These are phyloP conservation scores for Scartelaos histophorus DNA, from an alignment of 2,113 vertebrate genomes.

Conservation along the genomic window DNA sequence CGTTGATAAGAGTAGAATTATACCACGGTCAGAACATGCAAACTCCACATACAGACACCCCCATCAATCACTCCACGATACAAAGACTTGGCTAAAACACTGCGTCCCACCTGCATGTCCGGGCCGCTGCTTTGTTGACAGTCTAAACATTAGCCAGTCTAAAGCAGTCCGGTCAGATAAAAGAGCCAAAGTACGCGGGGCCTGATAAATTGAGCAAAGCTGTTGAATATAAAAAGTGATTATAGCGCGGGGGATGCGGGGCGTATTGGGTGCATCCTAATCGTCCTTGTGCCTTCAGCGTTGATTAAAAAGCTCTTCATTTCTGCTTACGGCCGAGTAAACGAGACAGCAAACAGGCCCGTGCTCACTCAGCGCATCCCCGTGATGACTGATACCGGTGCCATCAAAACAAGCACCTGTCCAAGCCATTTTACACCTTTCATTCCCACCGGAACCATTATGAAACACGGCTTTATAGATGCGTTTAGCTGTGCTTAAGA, in stretches of 20 bases:
- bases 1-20: too few species aligned
- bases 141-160: not conserved
- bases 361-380: constrained; percentile 44
- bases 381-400: constrained; percentile 52
- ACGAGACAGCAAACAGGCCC: constrained; percentile 53
- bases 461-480: constrained; percentile 22
- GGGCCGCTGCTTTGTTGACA: not conserved
- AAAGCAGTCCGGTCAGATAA: not conserved
- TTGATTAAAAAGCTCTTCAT: constrained; percentile 51
- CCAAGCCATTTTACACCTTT: constrained; percentile 47
- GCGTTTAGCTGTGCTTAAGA: not conserved
- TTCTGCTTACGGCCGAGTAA: constrained; percentile 37
- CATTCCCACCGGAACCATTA: constrained; percentile 36
- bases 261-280: constrained; percentile 46
- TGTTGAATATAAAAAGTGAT: not conserved
- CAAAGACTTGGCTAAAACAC: not conserved
- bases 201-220: constrained; percentile 1
- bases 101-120: not conserved
- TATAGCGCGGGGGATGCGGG: not conserved
- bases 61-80: not conserved
- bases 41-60: too few species aligned
- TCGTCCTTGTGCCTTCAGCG: constrained; percentile 35
- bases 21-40: too few species aligned
- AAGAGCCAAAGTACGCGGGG: not conserved
- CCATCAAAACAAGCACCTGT: constrained; percentile 64